A percentile compares a stretch with the other conserved stretches of the same genome.
Conservation (phyloP, 2,888 invertebrate species). For the Drosophila testacea region DNA sequence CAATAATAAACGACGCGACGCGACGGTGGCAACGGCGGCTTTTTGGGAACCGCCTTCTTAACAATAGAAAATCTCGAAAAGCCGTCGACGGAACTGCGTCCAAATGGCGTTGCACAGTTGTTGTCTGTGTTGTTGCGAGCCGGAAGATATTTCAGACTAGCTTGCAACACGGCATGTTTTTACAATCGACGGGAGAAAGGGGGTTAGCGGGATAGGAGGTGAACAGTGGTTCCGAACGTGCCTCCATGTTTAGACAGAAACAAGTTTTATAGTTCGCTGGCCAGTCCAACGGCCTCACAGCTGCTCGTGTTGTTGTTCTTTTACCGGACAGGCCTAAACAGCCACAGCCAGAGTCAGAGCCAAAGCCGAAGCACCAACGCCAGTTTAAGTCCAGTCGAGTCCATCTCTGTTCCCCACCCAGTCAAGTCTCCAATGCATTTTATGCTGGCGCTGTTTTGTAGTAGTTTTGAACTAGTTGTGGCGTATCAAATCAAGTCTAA, state of each 20-base stretch:
- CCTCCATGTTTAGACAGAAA: conserved; percentile 57
- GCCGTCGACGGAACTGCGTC: conserved; percentile 61
- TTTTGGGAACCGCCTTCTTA: conserved; percentile 57
- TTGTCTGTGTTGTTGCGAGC: conserved; percentile 38
- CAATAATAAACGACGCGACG: conserved; percentile 32
- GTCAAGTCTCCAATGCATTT: conserved; percentile 45
- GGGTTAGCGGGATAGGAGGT: conserved; percentile 3
- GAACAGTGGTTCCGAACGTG: conserved; percentile 48
- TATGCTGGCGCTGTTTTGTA: conserved; percentile 17
- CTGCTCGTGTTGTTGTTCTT: conserved; percentile 45
- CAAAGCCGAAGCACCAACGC: conserved; percentile 1
- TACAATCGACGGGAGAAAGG: not conserved
- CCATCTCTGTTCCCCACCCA: conserved; percentile 16
- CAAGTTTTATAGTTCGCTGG: conserved; percentile 61
- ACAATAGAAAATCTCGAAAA: conserved; percentile 59
- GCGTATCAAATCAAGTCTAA: conserved; percentile 64
- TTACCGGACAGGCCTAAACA: conserved; percentile 47
- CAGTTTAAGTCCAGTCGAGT: conserved; percentile 15
- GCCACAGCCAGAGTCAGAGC: conserved; percentile 14
- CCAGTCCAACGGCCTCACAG: conserved; percentile 39
- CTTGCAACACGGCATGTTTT: conserved; percentile 45
- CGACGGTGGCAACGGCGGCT: conserved; percentile 29
- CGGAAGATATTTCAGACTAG: conserved; percentile 62
- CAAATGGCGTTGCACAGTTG: conserved; percentile 39
- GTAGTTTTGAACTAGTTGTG: conserved; percentile 60